These are phyloP conservation scores for Magallana angulata DNA, from an alignment of 1,140 invertebrate genomes.

Conservation along the genomic window DNA sequence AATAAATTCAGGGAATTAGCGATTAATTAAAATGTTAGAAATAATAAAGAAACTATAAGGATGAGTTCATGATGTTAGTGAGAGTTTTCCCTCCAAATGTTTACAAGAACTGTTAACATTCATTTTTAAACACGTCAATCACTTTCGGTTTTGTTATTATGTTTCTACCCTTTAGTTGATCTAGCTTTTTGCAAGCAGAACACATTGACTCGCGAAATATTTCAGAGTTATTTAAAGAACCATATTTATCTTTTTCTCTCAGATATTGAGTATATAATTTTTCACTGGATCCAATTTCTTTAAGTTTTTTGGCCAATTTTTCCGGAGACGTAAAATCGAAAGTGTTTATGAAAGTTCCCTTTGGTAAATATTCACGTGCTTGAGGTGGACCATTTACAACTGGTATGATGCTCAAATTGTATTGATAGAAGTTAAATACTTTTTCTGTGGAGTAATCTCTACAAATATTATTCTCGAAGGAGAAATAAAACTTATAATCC, in stretches of 20 bases:
- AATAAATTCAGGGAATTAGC: too few species aligned
- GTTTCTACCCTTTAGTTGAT: background rate
- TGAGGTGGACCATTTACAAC: background rate
- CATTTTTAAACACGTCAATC: too few species aligned
- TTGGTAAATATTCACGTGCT: background rate
- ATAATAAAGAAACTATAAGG: too few species aligned
- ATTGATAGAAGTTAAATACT: background rate
- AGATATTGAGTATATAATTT: background rate
- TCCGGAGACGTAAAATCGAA: background rate
- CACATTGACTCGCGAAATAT: background rate
- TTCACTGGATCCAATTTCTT: background rate
- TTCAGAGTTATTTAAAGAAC: background rate
- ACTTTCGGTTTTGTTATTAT: too few species aligned
- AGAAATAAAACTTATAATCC: constrained; percentile 5
- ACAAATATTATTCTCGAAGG: constrained; percentile 9
- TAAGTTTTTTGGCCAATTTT: background rate
- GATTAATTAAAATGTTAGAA: too few species aligned
- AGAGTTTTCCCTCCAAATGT: too few species aligned
- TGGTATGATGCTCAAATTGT: background rate
- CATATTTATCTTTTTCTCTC: background rate
- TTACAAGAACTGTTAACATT: too few species aligned
- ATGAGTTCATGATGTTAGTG: too few species aligned
- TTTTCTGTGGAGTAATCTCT: background rate
- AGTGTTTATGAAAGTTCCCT: background rate
- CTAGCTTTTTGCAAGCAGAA: background rate